A percentile compares a stretch with the other conserved stretches of the same genome.
phyloP scores from a whole-genome alignment of 1,140 invertebrate species.

The Drosophila sucinea region DNA sequence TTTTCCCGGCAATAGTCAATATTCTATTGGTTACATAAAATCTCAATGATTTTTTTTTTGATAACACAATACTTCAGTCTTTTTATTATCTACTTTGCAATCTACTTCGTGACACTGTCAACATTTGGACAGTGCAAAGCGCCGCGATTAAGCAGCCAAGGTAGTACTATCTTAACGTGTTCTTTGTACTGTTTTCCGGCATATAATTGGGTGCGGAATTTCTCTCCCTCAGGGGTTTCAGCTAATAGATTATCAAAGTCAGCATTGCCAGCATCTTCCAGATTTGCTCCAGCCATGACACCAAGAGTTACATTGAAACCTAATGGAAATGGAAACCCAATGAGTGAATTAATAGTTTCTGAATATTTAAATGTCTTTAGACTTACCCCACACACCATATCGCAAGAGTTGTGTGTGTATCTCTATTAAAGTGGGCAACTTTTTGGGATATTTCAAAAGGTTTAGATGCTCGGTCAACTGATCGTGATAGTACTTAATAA shows the following conservation, averaged over 20 bases:
- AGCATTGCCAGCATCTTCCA: conserved; percentile 35
- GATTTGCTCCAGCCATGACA: conserved; percentile 38
- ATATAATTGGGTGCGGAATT: conserved; percentile 41
- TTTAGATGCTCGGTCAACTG: conserved; percentile 48
- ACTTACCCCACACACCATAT: conserved; percentile 44
- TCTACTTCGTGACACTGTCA: not conserved
- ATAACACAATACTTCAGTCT: not conserved
- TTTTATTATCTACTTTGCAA: not conserved
- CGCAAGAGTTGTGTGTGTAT: conserved; percentile 47
- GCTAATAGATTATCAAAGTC: conserved; percentile 42
- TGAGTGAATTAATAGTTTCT: conserved; percentile 31
- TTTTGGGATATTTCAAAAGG: conserved; percentile 45
- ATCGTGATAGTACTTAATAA: conserved; percentile 58
- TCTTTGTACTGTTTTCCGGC: conserved; percentile 42
- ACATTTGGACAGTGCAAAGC: conserved; percentile 29
- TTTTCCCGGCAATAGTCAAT: not conserved
- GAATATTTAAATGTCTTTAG: not conserved
- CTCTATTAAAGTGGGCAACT: conserved; percentile 44
- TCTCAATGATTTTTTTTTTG: not conserved
- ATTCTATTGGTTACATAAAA: not conserved
- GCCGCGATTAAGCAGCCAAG: conserved; percentile 58
- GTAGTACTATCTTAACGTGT: conserved; percentile 41
- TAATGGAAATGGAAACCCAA: conserved; percentile 2
- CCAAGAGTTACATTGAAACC: conserved; percentile 28
- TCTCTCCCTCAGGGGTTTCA: conserved; percentile 23